Evolutionary conservation across 2,888 invertebrate species (phyloP), one percentile per base, ranked within the genome.

Genomic region (Microctonus brassicae): DNA sequence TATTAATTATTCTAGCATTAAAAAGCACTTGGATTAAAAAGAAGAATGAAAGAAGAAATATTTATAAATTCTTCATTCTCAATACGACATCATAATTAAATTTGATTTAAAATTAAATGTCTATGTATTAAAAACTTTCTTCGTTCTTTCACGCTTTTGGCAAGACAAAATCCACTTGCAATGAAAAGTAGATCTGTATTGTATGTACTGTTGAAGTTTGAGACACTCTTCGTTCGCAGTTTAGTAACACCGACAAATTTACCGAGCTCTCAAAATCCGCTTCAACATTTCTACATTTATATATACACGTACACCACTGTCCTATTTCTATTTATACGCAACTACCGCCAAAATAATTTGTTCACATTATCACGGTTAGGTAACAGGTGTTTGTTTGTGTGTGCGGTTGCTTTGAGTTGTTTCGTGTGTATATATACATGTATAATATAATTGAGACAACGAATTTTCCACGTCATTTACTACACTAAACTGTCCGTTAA

Each of bases 341-440:
- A 47, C 17, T 47, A 65, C 34, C 65, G 36, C 65, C 47, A 47
- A 60, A 55, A 69, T 69, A 69, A 69, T 69, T 62, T 69, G 65
- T 65, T 66, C 53, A 66, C 66, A 66, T 62, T 61, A 36, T 61
- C 60, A 70, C 36, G 70, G 53, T 71, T 42, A 33, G 42, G 60
- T 71, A 71, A 66, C 66, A 66, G 71, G 71, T 71, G 57, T 71
- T 71, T 70, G 70, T 70, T 58, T 66, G 65, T 66, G 60, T 61
- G 34, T 55, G 55, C 22, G 24, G 55, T 55, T 26, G 26, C 55
- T 55, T 55, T 55, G 55, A 55, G 55, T 55, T 17, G n/a, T 47
- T 47, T 47, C 17, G 47, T 47, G 17, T 39, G n/a, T n/a, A n/a
- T n/a, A n/a, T n/a, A n/a, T n/a, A n/a, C n/a, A n/a, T n/a, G n/a